These are phyloP conservation scores for Drosophila stalkeri DNA, from an alignment of 2,888 invertebrate genomes.

Conservation along the genomic window DNA sequence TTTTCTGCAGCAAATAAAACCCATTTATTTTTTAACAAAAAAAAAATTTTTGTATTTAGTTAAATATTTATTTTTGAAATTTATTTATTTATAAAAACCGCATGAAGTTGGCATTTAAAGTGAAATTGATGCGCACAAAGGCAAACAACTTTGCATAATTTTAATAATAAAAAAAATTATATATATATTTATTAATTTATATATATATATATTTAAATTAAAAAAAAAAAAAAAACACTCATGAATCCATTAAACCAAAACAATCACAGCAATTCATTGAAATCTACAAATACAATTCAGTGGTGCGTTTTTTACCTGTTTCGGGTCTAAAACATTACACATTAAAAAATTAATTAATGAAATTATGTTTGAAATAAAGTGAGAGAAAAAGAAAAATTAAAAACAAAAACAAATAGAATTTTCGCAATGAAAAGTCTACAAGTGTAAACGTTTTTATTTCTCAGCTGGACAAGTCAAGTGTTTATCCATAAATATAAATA, in stretches of 20 bases:
- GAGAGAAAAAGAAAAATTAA: constrained; percentile 25
- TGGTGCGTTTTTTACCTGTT: constrained; percentile 75
- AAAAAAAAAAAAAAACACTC: constrained; percentile 12
- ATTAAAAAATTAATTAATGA: constrained; percentile 23
- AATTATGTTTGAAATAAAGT: constrained; percentile 61
- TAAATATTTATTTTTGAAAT: constrained; percentile 20
- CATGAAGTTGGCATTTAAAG: constrained; percentile 63
- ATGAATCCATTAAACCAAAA: constrained; percentile 35
- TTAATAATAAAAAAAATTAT: constrained; percentile 2
- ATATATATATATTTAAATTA: not conserved
- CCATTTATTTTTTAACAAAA: constrained; percentile 59
- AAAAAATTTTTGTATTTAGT: constrained; percentile 38
- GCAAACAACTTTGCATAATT: constrained; percentile 37
- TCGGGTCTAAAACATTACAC: constrained; percentile 68
- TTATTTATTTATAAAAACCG: constrained; percentile 41
- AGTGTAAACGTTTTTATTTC: constrained; percentile 48
- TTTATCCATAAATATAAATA: constrained; percentile 19
- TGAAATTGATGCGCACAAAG: constrained; percentile 70
- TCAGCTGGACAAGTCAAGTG: constrained; percentile 4
- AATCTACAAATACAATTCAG: constrained; percentile 62
- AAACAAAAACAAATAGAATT: constrained; percentile 41
- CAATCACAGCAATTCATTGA: constrained; percentile 23
- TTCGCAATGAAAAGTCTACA: constrained; percentile 62
- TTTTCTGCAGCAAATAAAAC: constrained; percentile 53
- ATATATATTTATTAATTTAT: not conserved